Percentiles rank a stretch among this genome's conserved stretches.
Conservation (phyloP, 2,797 vertebrate genomes). For the Tamandua tetradactyla region DNA sequence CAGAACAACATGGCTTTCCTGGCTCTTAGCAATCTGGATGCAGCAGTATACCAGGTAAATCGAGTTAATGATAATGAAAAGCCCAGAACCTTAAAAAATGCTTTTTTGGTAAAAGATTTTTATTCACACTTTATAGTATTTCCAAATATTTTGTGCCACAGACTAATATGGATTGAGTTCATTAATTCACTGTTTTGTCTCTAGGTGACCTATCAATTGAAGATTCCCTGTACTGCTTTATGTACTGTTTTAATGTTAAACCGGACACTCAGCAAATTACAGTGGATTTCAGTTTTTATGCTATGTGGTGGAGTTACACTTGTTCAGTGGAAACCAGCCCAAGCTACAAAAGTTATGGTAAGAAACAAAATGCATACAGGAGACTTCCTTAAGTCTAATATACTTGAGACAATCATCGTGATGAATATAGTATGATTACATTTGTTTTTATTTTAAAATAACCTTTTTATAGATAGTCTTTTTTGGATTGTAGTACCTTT, state of each 20-base stretch:
- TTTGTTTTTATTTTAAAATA: constrained; percentile 56
- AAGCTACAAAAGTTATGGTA: constrained; percentile 94
- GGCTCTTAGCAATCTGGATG: constrained; percentile 97
- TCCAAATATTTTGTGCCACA: not conserved
- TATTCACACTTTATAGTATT: not conserved
- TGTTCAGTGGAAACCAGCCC: constrained; percentile 95
- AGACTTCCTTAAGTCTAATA: not conserved
- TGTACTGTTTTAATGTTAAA: constrained; percentile 97
- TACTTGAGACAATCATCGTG: not conserved
- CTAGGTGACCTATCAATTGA: constrained; percentile 97
- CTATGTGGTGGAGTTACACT: constrained; percentile 94
- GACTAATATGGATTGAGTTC: not conserved
- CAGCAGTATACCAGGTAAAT: constrained; percentile 96
- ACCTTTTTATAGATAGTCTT: not conserved
- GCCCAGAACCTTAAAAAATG: not conserved
- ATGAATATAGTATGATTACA: not conserved
- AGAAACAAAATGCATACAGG: constrained; percentile 46
- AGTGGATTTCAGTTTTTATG: constrained; percentile 97
- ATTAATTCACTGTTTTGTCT: not conserved
- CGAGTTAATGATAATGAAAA: not conserved
- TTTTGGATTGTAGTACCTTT: not conserved
- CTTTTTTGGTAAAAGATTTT: constrained; percentile 17
- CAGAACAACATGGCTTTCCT: constrained; percentile 99
- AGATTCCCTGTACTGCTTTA: constrained; percentile 97
- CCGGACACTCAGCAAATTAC: constrained; percentile 92